Evolutionary conservation across 2,888 invertebrate genomes (phyloP), one percentile per base, ranked within the genome.

Genomic region (Drosophila mercatorum): DNA sequence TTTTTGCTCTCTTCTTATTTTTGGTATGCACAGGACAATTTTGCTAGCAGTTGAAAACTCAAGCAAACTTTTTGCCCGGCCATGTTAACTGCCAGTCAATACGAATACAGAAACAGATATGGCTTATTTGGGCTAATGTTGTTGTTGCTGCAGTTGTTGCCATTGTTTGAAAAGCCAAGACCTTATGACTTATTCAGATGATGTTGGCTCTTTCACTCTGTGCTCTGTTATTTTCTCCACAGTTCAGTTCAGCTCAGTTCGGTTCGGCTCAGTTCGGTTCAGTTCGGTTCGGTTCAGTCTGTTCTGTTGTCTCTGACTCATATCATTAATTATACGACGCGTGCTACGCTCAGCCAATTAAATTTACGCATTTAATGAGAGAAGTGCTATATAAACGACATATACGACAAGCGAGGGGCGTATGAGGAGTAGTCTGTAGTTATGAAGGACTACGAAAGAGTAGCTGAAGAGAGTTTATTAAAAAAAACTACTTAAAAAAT

Each of bases 61-160:
- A 61, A 74, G 89, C 71, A 90, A 86, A 88, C 81, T 73, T 88
- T 90, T 86, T 86, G 68, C 80, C 59, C 66, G 87, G 69, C 83
- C 89, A 83, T 84, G 90, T 88, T 88, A 88, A 89, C 89, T 84
- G 89, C 81, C 84, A 84, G 86, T 90, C 84, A 84, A 84, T 90
- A 85, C 90, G 86, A 82, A 78, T 81, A 69, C 81, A 49, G 81
- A 77, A 88, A 83, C 82, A 89, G 83, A 89, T 83, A 89, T 88
- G 88, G 86, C 88, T 85, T 88, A 89, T 88, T 88, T 88, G 70
- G 67, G 82, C 55, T 51, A 66, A 67, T 73, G 46, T 49, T 70
- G 59, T 5, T 43, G 59, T 55, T 17, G 17, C 17, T 17, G 17
- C 17, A 17, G 17, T 17, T 68, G 59, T 38, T 60, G 53, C 38